Conservation (phyloP, 1,140 invertebrate species). For the Drosophila kikkawai region DNA sequence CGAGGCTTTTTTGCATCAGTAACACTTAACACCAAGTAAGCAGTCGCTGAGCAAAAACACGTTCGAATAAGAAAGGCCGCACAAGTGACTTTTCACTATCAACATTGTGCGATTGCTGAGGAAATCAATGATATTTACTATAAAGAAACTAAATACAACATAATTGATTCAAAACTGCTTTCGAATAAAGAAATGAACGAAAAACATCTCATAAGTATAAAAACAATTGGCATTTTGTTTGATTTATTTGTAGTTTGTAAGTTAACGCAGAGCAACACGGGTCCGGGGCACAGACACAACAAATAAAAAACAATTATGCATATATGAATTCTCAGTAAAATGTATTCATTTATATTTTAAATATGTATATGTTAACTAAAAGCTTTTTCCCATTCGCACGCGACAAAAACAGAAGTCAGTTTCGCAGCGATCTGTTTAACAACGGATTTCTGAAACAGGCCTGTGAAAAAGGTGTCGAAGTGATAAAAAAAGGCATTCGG, state of each 20-base stretch:
- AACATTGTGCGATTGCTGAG: slow-evolving; percentile 38
- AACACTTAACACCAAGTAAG: slow-evolving; percentile 36
- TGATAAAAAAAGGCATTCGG: no score
- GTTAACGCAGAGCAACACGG: not conserved
- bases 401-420: no score
- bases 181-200: slow-evolving; percentile 70
- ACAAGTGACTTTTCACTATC: slow-evolving; percentile 70
- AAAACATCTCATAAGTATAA: slow-evolving; percentile 28
- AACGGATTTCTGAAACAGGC: no score
- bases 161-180: slow-evolving; percentile 62
- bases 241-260: not conserved
- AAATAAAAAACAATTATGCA: no score
- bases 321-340: no score
- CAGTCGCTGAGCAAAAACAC: slow-evolving; percentile 38
- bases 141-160: slow-evolving; percentile 63
- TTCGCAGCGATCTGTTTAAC: no score
- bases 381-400: no score
- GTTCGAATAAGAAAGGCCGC: slow-evolving; percentile 43
- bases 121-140: slow-evolving; percentile 67
- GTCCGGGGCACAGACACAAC: not conserved
- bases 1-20: slow-evolving; percentile 54
- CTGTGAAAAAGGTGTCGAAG: no score
- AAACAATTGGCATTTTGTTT: not conserved
- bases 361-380: no score
- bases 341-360: no score